phyloP scores from a whole-genome alignment of 1,140 invertebrate species.

The Frieseomelitta varia region DNA sequence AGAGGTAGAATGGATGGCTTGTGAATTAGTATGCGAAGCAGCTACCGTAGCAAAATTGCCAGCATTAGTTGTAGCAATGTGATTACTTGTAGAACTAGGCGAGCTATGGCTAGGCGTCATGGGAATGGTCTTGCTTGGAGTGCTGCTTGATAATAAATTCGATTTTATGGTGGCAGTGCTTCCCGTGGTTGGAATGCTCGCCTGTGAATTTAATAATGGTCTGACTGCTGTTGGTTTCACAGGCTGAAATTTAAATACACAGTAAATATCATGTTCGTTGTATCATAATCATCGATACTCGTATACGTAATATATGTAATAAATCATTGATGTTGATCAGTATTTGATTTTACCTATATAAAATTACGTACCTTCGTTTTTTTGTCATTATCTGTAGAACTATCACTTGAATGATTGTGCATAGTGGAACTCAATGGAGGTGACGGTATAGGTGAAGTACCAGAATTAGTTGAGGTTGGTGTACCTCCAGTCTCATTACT shows the following conservation, averaged over 20 bases:
- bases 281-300: not conserved
- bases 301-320: not conserved
- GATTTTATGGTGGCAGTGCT: constrained; percentile 81
- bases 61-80: constrained; percentile 81
- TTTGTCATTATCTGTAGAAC: constrained; percentile 87
- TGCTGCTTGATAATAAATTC: constrained; percentile 82
- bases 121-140: constrained; percentile 83
- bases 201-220: constrained; percentile 84
- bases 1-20: constrained; percentile 80
- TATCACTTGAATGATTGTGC: constrained; percentile 90
- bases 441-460: constrained; percentile 86
- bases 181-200: constrained; percentile 83
- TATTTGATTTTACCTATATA: not conserved
- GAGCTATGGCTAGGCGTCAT: constrained; percentile 84
- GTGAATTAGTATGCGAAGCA: constrained; percentile 82
- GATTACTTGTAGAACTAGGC: constrained; percentile 84
- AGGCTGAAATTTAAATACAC: constrained; percentile 79
- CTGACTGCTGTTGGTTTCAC: constrained; percentile 89
- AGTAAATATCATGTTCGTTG: not conserved
- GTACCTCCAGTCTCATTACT: constrained; percentile 91
- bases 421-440: constrained; percentile 84
- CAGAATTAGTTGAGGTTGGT: constrained; percentile 91
- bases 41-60: constrained; percentile 86
- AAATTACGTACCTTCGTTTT: constrained; percentile 86
- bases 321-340: not conserved